Evolutionary conservation across 2,888 invertebrate genomes (phyloP).

Genomic region (Sinodicranocentrus sp.): DNA sequence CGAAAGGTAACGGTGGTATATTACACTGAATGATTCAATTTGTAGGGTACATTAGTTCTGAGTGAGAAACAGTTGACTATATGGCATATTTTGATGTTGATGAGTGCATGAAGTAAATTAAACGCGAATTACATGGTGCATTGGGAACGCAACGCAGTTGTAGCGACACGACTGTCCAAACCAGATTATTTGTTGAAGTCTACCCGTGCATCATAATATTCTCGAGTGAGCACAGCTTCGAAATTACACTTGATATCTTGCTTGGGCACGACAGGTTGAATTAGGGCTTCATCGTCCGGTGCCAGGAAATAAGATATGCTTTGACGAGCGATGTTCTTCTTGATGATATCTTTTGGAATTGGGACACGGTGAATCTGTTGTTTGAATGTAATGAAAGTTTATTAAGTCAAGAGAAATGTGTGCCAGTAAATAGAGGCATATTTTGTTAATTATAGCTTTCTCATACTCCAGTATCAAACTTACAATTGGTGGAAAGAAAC

Average conservation of each 20-base stretch:
- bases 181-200: slow-evolving; percentile 60
- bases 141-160: neutral
- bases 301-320: slow-evolving; percentile 88
- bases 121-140: neutral
- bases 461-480: no score
- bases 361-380: slow-evolving; percentile 87
- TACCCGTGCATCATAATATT: slow-evolving; percentile 66
- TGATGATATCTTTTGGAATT: slow-evolving; percentile 84
- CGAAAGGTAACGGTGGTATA: no score
- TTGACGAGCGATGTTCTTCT: slow-evolving; percentile 84
- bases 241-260: slow-evolving; percentile 66
- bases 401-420: no score
- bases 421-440: neutral
- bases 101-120: neutral
- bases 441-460: neutral
- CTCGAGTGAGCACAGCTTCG: slow-evolving; percentile 62
- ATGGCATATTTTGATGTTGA: no score
- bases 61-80: no score
- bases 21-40: no score
- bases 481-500: slow-evolving; percentile 85
- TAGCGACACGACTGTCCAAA: no score
- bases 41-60: no score
- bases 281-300: slow-evolving; percentile 82
- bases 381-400: no score
- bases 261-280: slow-evolving; percentile 79